phyloP scores from a whole-genome alignment of 2,888 invertebrate genomes.

The Pandemis heparana region DNA sequence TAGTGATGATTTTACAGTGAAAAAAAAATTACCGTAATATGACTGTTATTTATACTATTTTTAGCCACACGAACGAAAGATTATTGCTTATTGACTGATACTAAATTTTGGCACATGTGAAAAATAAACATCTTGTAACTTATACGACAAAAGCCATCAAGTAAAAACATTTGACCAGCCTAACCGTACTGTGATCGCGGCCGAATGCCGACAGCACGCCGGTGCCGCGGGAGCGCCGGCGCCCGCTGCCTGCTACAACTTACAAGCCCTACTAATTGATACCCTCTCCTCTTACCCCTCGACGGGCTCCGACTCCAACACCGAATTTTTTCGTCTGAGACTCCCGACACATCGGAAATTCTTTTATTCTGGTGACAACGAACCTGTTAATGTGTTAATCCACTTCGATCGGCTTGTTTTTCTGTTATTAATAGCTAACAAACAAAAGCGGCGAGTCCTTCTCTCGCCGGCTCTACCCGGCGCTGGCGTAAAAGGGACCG shows the following conservation, averaged over 20 bases:
- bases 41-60: too few species aligned
- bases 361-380: constrained; percentile 76
- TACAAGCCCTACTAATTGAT: constrained; percentile 54
- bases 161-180: constrained; percentile 23
- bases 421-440: constrained; percentile 77
- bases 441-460: constrained; percentile 59
- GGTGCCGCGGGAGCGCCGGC: constrained; percentile 36
- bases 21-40: too few species aligned
- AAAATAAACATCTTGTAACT: not conserved
- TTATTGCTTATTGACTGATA: too few species aligned
- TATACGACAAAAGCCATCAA: constrained; percentile 15
- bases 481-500: constrained; percentile 46
- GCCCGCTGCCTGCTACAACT: constrained; percentile 31
- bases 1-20: too few species aligned
- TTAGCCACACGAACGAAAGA: not conserved
- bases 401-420: constrained; percentile 76
- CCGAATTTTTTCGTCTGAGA: constrained; percentile 58
- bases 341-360: constrained; percentile 71
- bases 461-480: constrained; percentile 47
- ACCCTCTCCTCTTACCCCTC: constrained; percentile 50
- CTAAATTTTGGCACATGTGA: not conserved
- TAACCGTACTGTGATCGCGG: constrained; percentile 8
- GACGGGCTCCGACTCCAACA: constrained; percentile 61
- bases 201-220: constrained; percentile 17
- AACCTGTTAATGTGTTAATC: constrained; percentile 82